Base-by-base conservation (phyloP, 2,888 invertebrate genomes). In the Cenopis cana region DNA sequence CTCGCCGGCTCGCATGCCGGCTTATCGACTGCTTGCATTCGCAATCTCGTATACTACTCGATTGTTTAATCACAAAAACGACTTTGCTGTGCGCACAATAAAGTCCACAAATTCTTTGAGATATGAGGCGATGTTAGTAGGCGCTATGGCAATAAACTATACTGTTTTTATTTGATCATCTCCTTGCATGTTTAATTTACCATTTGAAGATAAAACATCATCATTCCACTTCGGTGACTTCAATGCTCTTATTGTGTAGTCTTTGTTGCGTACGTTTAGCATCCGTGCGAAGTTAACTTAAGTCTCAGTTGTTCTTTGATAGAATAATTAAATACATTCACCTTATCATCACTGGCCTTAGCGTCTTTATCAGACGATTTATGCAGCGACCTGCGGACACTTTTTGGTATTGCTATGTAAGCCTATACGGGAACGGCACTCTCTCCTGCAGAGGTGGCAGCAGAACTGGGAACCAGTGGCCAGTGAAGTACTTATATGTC, bases 1-100 rank as follows among this genome's bases (percentile, higher is more conserved):
- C 80, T 81, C 77, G 78, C 67, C 60, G 80, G 81, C 82, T 86
- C 81, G 86, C 86, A 83, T 88, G 64, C 64, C 38, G 64, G 52
- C 64, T 64, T 64, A 64, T 38, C 64, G 52, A 17, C 14, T 1
- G 17, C 64, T 36, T n/a, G 64, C 64, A 38, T 38, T 52, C 64
- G 52, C 20, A 38, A 54, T 20, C 20, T 38, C 64, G 11, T 54
- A 64, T 64, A 36, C 54, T 8, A 18, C 64, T 17, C 3, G 20
- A 20, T 64, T 64, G 52, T 64, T 64, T 54, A 20, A n/a, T 52
- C 18, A 52, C 38, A 64, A 38, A 54, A 36, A 9, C 64, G 24
- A 38, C 24, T n/a, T 54, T 50, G 38, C 20, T 24, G 1, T 11
- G 2, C 18, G 24, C 33, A 20, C 24, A 38, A 64, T 64, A 64